phyloP scores from a whole-genome alignment of 2,888 invertebrate species.

The Junonia oenone region DNA sequence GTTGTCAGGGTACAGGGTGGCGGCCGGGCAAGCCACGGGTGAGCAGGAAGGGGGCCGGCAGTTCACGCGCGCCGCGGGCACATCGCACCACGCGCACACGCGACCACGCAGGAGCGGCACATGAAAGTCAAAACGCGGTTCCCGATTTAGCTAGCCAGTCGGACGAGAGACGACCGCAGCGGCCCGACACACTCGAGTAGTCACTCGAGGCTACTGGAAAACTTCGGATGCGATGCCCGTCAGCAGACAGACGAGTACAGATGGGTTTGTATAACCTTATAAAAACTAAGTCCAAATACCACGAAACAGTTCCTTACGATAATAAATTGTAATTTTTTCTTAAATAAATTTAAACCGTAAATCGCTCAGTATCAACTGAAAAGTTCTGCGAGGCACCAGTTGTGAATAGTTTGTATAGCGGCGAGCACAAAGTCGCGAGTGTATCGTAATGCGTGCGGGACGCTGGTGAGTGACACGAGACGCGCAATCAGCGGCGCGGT shows the following conservation, averaged over 20 bases:
- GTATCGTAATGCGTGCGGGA: conserved; percentile 51
- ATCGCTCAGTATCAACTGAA: conserved; percentile 14
- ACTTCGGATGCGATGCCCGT: conserved; percentile 25
- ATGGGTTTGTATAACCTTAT: conserved; percentile 19
- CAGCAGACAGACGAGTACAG: conserved; percentile 26
- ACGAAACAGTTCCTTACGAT: conserved; percentile 28
- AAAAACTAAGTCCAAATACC: conserved; percentile 34
- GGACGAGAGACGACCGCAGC: conserved; percentile 56
- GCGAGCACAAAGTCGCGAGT: conserved; percentile 57
- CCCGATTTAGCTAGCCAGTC: conserved; percentile 73
- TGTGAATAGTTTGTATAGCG: conserved; percentile 34
- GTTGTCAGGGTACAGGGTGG: conserved; percentile 91
- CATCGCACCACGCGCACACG: conserved; percentile 75
- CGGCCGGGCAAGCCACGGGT: conserved; percentile 90
- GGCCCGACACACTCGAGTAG: conserved; percentile 20
- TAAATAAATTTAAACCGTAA: conserved; percentile 1
- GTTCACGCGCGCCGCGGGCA: conserved; percentile 77
- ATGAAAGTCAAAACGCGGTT: conserved; percentile 76
- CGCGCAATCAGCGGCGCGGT: conserved; percentile 73
- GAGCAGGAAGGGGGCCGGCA: conserved; percentile 66
- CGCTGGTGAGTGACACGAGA: conserved; percentile 52
- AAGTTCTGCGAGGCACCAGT: conserved; percentile 25
- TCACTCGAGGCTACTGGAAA: conserved; percentile 26
- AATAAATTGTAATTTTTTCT: conserved; percentile 7
- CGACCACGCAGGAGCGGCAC: conserved; percentile 70